Evolutionary conservation across 2,113 vertebrate genomes (phyloP).

Genomic region (Pampusana beccarii): DNA sequence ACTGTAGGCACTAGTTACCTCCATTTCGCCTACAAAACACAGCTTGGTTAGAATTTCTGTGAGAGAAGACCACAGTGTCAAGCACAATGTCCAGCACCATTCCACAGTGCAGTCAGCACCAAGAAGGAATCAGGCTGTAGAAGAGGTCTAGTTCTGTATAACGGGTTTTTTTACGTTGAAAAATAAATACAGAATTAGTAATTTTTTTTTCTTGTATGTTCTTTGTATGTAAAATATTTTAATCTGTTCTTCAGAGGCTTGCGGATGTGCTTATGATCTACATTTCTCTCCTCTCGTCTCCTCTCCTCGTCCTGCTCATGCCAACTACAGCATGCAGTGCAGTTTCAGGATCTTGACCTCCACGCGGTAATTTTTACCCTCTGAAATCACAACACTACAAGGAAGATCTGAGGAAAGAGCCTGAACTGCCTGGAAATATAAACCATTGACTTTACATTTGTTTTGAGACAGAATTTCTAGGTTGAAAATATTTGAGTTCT

Average conservation of each 20-base stretch:
- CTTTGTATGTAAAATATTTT: background rate
- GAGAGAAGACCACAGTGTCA: background rate
- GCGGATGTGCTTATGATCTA: background rate
- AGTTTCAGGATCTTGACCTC: background rate
- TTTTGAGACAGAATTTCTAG: background rate
- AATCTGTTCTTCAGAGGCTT: background rate
- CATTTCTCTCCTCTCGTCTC: background rate
- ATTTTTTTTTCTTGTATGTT: background rate
- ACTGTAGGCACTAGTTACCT: background rate
- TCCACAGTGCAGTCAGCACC: background rate
- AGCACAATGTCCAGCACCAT: background rate
- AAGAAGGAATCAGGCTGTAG: background rate
- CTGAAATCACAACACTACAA: background rate
- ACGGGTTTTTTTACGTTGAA: background rate
- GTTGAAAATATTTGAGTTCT: background rate
- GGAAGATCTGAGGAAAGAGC: background rate
- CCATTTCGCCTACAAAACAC: background rate
- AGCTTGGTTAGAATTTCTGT: background rate
- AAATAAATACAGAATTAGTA: background rate
- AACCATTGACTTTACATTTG: background rate
- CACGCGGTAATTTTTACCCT: background rate
- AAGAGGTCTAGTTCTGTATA: background rate
- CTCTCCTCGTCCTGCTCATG: accelerated
- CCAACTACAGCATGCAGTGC: background rate
- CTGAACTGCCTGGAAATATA: background rate